A percentile compares a stretch with the other conserved stretches of the same genome.
Evolutionary conservation across 2,797 vertebrate species (phyloP).

Genomic region (Scarus forsteni): DNA sequence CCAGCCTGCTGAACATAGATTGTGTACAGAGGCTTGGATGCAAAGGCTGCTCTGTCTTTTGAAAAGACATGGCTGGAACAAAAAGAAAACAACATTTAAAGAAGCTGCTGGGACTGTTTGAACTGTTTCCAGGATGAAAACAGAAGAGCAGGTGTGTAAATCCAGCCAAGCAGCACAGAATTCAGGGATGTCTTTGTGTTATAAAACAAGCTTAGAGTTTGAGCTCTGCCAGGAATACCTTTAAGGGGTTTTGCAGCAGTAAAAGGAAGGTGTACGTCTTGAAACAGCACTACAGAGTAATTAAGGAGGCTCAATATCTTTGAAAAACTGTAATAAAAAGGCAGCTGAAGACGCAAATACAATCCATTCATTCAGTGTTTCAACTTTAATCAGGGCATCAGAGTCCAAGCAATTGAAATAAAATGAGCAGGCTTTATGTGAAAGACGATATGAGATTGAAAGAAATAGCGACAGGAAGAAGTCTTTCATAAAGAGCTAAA

Average conservation of each 20-base stretch:
- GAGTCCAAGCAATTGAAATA: slow-evolving; percentile 36
- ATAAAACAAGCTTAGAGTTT: slow-evolving; percentile 32
- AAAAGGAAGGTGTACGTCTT: slow-evolving; percentile 14
- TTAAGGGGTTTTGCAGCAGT: slow-evolving; percentile 25
- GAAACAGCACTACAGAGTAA: slow-evolving; percentile 29
- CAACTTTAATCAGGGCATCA: slow-evolving; percentile 55
- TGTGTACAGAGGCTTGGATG: slow-evolving; percentile 3
- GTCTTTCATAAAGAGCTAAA: slow-evolving; percentile 63
- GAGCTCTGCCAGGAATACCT: slow-evolving; percentile 31
- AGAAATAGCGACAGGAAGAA: slow-evolving; percentile 40
- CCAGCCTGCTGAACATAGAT: slow-evolving; percentile 3
- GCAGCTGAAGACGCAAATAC: slow-evolving; percentile 37
- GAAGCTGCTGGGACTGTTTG: slow-evolving; percentile 33
- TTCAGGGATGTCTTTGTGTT: slow-evolving; percentile 40
- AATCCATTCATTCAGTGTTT: slow-evolving; percentile 51
- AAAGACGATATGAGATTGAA: slow-evolving; percentile 29
- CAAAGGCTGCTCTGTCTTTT: slow-evolving; percentile 17
- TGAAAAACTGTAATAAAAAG: slow-evolving; percentile 19
- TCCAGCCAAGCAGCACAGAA: slow-evolving; percentile 23
- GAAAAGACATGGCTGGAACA: slow-evolving; percentile 31
- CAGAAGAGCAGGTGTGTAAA: slow-evolving; percentile 39
- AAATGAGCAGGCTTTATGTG: slow-evolving; percentile 6
- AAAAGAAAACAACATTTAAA: slow-evolving; percentile 32
- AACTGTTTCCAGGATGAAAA: slow-evolving; percentile 49
- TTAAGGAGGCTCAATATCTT: slow-evolving; percentile 21